phyloP scores from a whole-genome alignment of 2,797 vertebrate species.

The Triplophysa bombifrons region DNA sequence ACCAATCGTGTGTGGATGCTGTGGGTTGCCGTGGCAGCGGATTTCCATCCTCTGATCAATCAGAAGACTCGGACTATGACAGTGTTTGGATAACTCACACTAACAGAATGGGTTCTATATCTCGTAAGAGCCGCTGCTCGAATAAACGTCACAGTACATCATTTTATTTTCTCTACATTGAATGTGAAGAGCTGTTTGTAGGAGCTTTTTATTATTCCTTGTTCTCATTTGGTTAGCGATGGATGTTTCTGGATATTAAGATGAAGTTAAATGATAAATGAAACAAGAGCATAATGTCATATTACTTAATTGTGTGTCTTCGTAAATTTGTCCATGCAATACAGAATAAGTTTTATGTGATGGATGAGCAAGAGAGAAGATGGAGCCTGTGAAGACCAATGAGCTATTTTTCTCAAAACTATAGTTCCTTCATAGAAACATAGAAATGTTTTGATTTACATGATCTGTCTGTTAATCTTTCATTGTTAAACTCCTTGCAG shows the following conservation, averaged over 20 bases:
- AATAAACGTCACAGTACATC: constrained; percentile 96
- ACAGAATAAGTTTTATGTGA: neutral
- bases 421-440: neutral
- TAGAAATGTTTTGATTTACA: neutral
- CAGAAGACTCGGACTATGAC: constrained; percentile 99
- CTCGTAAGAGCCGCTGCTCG: constrained; percentile 97
- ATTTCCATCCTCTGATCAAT: constrained; percentile 93
- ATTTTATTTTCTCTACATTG: neutral
- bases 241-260: no score
- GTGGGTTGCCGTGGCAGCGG: constrained; percentile 95
- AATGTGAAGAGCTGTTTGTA: neutral
- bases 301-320: no score
- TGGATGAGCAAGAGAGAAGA: neutral
- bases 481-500: constrained; percentile 66
- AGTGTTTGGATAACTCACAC: constrained; percentile 99
- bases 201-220: neutral
- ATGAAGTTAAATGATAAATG: neutral
- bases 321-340: no score
- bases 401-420: neutral
- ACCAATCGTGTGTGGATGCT: constrained; percentile 93
- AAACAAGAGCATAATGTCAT: no score
- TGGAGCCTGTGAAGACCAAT: neutral
- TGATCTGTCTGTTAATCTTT: neutral
- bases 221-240: no score
- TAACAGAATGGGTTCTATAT: constrained; percentile 98